These are phyloP conservation scores for Probosciger aterrimus DNA, from an alignment of 2,113 vertebrate genomes.

Conservation along the genomic window DNA sequence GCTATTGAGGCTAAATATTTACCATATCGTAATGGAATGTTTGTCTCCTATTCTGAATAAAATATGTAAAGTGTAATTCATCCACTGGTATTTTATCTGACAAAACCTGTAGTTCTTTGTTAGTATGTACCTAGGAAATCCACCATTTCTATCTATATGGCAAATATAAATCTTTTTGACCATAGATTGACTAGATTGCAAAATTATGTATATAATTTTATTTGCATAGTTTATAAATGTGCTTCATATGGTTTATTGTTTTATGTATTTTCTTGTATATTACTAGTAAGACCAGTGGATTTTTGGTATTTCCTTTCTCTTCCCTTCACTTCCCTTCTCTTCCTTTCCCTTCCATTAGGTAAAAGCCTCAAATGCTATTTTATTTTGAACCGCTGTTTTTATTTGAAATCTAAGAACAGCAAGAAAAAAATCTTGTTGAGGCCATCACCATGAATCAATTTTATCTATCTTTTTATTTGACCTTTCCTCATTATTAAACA, in stretches of 20 bases:
- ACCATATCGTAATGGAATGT: background rate
- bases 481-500: conserved; percentile 53
- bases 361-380: conserved; percentile 24
- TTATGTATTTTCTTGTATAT: conserved; percentile 10
- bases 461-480: background rate
- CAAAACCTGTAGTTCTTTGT: background rate
- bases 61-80: conserved; percentile 32
- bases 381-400: conserved; percentile 38
- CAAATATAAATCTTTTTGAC: background rate
- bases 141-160: background rate
- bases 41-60: conserved; percentile 12
- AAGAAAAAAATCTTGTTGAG: background rate
- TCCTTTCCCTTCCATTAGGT: background rate
- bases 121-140: background rate
- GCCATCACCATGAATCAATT: background rate
- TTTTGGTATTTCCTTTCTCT: background rate
- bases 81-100: background rate
- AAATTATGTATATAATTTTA: background rate
- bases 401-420: background rate
- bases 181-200: background rate
- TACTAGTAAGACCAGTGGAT: background rate
- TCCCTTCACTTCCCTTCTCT: too few relatives aligned
- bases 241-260: background rate
- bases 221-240: background rate
- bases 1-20: conserved; percentile 49